Conservation (phyloP, 1,140 invertebrate species). For the Hylaeus anthracinus region DNA sequence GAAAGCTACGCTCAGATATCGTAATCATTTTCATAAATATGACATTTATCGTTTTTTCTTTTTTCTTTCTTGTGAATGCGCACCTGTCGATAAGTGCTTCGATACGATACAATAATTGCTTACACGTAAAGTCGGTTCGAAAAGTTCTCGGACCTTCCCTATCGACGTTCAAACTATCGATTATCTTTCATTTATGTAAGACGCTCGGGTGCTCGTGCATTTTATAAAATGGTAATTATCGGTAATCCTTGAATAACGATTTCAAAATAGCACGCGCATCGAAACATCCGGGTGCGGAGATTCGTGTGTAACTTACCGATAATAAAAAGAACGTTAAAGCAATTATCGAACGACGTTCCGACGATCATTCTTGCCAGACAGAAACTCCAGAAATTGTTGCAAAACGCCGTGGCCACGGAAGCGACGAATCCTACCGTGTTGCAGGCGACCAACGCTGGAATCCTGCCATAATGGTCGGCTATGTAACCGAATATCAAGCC, state of each 20-base stretch:
- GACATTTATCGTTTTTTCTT: too few relatives aligned
- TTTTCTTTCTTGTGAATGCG: too few relatives aligned
- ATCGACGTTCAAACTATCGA: neutral
- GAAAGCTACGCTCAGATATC: too few relatives aligned
- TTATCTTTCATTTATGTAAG: neutral
- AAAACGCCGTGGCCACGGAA: conserved; percentile 89
- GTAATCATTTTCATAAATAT: too few relatives aligned
- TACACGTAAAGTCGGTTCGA: too few relatives aligned
- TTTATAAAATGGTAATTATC: neutral
- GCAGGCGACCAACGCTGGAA: conserved; percentile 83
- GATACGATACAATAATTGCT: too few relatives aligned
- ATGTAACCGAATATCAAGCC: conserved; percentile 81
- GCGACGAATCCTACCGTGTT: conserved; percentile 90
- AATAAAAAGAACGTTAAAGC: conserved; percentile 96
- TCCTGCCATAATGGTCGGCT: conserved; percentile 81
- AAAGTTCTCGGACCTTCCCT: neutral
- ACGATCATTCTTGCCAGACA: conserved; percentile 89
- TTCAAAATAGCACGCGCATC: neutral
- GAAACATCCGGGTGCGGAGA: neutral
- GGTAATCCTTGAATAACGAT: neutral
- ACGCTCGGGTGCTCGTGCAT: too few relatives aligned
- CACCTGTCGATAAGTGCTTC: too few relatives aligned
- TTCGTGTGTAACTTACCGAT: conserved; percentile 84
- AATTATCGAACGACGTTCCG: conserved; percentile 93
- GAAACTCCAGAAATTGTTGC: conserved; percentile 88